Evolutionary conservation across 2,888 invertebrate genomes (phyloP), one percentile per base, ranked within the genome.

Genomic region (Argynnis bischoffii): DNA sequence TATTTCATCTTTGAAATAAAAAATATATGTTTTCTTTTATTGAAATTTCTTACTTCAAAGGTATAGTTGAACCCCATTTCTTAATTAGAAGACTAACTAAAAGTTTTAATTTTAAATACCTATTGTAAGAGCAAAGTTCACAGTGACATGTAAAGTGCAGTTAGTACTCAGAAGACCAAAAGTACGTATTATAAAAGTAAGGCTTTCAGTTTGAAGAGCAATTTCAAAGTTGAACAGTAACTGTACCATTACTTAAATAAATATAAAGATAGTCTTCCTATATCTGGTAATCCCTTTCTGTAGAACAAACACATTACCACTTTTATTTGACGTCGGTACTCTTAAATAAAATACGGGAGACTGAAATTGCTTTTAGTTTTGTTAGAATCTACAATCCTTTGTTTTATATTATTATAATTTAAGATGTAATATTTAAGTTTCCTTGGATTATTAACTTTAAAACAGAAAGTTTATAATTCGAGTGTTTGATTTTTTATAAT

Each of bases 241-340:
- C 63, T 41, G 68, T 16, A 69, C 69, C 69, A 71, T 71, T 69
- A 65, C 70, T 69, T 66, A 63, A 66, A 71, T 71, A 70, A 70
- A 70, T 65, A 70, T 66, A 57, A 63, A 63, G 55, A 41, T 61
- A 54, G 64, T 55, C 48, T 18, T 60, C 26, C 46, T 31, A 47
- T 15, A 50, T 31, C n/a, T 48, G n/a, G 59, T 41, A 41, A 41
- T 41, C 63, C 55, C 60, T 69, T 67, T 55, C 47, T 14, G 55
- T 21, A 57, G 48, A 56, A 51, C 55, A 70, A 70, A 70, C 55
- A 67, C 54, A 57, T 64, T 70, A 70, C 61, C 53, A 59, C 64
- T 15, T 53, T 67, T 67, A 60, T 59, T 57, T 55, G 47, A 63
- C n/a, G 31, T 35, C 35, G 16, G 54, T 65, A 41, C 31, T 46